Percentiles rank a stretch among this genome's conserved stretches.
These are phyloP conservation scores for Rhizomys pruinosus DNA, from an alignment of 2,113 vertebrate genomes.

Conservation along the genomic window DNA sequence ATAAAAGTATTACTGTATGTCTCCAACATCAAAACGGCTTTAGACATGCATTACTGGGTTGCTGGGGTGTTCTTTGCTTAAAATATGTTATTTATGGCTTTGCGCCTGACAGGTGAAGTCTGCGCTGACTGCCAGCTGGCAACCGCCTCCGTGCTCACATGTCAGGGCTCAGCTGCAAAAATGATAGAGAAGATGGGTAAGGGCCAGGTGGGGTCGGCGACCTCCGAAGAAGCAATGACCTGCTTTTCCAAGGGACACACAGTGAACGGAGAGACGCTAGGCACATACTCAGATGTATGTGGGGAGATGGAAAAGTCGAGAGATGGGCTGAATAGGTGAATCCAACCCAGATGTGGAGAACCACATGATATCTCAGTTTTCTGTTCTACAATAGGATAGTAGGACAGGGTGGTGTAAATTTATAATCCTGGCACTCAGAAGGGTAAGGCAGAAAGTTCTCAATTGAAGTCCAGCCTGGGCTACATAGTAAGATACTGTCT, in stretches of 20 bases:
- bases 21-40: conserved; percentile 67
- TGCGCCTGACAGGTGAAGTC: conserved; percentile 38
- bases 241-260: neutral
- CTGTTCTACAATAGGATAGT: neutral
- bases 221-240: neutral
- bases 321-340: too few species aligned
- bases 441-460: neutral
- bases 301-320: too few species aligned
- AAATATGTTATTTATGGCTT: conserved; percentile 68
- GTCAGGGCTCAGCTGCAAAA: neutral
- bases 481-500: neutral
- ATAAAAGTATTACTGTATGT: conserved; percentile 69
- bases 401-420: neutral
- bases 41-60: conserved; percentile 67
- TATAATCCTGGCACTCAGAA: neutral
- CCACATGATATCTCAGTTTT: neutral
- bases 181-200: neutral
- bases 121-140: neutral
- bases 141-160: neutral
- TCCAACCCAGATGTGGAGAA: neutral
- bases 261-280: too few species aligned
- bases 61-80: conserved; percentile 65
- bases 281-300: too few species aligned
- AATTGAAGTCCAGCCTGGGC: neutral
- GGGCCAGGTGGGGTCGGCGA: neutral